Conservation (phyloP, 2,888 invertebrate species). For the Tetragonula carbonaria region DNA sequence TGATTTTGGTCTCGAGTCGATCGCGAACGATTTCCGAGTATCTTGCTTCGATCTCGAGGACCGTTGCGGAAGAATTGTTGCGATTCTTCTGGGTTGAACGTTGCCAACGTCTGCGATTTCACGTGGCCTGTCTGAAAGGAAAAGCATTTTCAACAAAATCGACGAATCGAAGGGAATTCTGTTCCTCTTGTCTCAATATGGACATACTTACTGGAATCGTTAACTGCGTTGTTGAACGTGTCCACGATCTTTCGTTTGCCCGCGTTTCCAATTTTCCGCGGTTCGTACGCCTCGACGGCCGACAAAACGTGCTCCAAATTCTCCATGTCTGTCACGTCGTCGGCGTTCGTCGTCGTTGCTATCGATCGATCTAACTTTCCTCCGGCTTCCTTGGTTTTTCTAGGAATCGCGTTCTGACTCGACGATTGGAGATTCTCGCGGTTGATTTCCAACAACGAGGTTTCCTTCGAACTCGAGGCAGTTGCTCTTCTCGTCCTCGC, state of each 20-base stretch:
- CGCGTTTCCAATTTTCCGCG: constrained; percentile 69
- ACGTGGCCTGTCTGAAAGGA: constrained; percentile 4
- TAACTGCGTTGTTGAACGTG: not conserved
- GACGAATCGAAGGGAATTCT: too few species aligned
- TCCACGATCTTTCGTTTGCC: constrained; percentile 22
- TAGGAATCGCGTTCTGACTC: not conserved
- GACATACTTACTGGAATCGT: constrained; percentile 12
- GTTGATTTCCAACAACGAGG: constrained; percentile 10
- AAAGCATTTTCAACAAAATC: not conserved
- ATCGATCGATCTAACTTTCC: constrained; percentile 47
- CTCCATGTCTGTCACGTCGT: constrained; percentile 64
- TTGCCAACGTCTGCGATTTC: not conserved
- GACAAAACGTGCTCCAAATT: constrained; percentile 71
- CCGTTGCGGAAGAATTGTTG: not conserved
- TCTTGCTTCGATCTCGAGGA: not conserved
- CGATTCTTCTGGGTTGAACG: not conserved
- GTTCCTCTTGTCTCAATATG: not conserved
- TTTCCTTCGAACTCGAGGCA: not conserved
- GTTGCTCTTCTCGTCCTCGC: not conserved
- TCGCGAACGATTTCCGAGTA: not conserved
- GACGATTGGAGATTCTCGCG: constrained; percentile 25
- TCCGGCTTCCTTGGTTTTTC: not conserved
- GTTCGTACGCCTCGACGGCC: constrained; percentile 72
- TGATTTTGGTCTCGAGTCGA: too few species aligned
- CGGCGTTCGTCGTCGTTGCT: constrained; percentile 31